Evolutionary conservation across 2,888 invertebrate species (phyloP).

Genomic region (Plusia festucae): DNA sequence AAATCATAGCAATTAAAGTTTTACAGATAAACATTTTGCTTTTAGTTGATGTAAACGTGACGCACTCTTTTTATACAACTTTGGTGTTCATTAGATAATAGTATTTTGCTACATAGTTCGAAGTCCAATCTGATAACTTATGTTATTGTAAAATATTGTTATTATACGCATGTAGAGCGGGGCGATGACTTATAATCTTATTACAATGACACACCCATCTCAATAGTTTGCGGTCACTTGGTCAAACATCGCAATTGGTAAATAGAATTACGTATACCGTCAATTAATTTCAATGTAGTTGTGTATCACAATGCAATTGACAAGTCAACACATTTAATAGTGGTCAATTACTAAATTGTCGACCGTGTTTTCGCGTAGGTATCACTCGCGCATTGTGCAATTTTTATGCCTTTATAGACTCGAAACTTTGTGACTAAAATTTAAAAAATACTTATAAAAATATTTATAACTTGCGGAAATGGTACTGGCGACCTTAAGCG

Average conservation of each 20-base stretch:
- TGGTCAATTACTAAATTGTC: neutral
- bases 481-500: neutral
- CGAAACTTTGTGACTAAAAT: neutral
- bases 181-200: slow-evolving; percentile 33
- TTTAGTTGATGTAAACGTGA: slow-evolving; percentile 34
- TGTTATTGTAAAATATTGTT: slow-evolving; percentile 31
- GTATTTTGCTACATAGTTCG: slow-evolving; percentile 37
- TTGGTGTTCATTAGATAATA: slow-evolving; percentile 28
- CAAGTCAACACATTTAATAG: neutral
- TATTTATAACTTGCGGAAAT: slow-evolving; percentile 4
- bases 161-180: slow-evolving; percentile 9
- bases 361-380: neutral
- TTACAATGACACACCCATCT: slow-evolving; percentile 47
- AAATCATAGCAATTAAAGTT: slow-evolving; percentile 43
- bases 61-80: slow-evolving; percentile 24
- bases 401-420: neutral
- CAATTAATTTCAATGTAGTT: slow-evolving; percentile 5
- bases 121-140: slow-evolving; percentile 34
- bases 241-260: slow-evolving; percentile 12
- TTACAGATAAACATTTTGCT: slow-evolving; percentile 39
- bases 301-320: slow-evolving; percentile 9
- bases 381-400: neutral
- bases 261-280: slow-evolving; percentile 5
- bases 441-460: neutral
- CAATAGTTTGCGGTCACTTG: neutral